Conservation (phyloP, 2,888 invertebrate genomes). For the Andrena marginata region DNA sequence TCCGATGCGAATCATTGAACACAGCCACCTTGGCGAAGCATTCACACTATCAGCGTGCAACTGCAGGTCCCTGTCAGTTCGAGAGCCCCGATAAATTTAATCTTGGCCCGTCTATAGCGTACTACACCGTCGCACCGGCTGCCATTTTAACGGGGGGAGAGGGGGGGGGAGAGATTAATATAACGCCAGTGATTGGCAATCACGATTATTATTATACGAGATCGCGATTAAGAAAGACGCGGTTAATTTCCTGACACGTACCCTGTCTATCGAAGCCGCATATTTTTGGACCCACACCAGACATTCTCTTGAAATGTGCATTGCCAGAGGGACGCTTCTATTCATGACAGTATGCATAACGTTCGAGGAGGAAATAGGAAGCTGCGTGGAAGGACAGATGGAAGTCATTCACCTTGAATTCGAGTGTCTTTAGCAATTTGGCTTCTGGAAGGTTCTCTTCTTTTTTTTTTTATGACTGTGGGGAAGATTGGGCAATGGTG, state of each 20-base stretch:
- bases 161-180: too few species aligned
- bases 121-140: not conserved
- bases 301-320: constrained; percentile 5
- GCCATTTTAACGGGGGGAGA: constrained; percentile 20
- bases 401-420: constrained; percentile 24
- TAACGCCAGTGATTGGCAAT: constrained; percentile 58
- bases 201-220: constrained; percentile 62
- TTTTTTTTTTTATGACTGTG: too few species aligned
- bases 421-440: not conserved
- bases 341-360: constrained; percentile 22
- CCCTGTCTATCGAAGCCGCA: not conserved
- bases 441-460: not conserved
- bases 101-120: constrained; percentile 36
- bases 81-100: constrained; percentile 63
- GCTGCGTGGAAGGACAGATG: not conserved
- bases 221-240: constrained; percentile 27
- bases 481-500: not conserved
- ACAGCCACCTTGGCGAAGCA: constrained; percentile 33
- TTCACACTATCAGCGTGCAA: constrained; percentile 48
- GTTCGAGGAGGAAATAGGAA: constrained; percentile 12
- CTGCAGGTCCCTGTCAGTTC: constrained; percentile 1
- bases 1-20: constrained; percentile 48
- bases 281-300: constrained; percentile 26
- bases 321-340: constrained; percentile 1
- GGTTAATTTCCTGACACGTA: not conserved